A percentile compares a stretch with the other conserved stretches of the same genome.
Conservation (phyloP, 2,797 vertebrate species). For the Sebastes oblongus region DNA sequence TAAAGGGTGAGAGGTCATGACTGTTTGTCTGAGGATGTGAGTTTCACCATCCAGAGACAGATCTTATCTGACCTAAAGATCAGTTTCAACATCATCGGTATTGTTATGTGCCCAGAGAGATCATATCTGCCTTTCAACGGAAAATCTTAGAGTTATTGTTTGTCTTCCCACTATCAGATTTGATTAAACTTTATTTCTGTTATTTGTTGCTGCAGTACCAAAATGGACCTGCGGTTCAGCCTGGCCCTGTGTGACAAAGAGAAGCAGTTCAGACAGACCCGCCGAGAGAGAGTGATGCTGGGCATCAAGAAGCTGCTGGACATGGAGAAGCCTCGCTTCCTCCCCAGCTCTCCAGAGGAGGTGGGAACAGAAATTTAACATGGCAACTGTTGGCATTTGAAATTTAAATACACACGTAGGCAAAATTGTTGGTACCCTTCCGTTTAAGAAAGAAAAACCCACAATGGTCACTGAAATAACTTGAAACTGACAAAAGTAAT, state of each 20-base stretch:
- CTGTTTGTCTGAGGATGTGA: background rate
- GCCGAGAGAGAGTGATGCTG: conserved; percentile 88
- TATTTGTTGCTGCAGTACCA: conserved; percentile 79
- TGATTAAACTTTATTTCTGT: background rate
- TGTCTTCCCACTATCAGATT: background rate
- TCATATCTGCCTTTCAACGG: background rate
- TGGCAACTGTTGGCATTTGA: background rate
- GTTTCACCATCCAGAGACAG: background rate
- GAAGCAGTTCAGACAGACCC: conserved; percentile 88
- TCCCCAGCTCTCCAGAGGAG: conserved; percentile 85
- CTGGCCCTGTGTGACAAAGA: conserved; percentile 94
- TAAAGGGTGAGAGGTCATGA: background rate
- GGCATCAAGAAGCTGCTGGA: conserved; percentile 92
- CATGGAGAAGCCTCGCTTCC: conserved; percentile 84
- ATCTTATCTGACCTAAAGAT: background rate
- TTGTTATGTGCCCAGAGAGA: background rate
- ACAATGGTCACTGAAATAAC: no score
- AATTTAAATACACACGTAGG: no score
- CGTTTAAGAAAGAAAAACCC: no score
- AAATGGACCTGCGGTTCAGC: conserved; percentile 92
- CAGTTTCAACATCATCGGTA: background rate
- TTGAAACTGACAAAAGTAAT: no score
- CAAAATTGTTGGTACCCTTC: no score
- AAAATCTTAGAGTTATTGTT: background rate
- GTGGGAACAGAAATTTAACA: conserved; percentile 47